These are phyloP conservation scores for Neolamprologus toae DNA, from an alignment of 2,113 vertebrate species.

Conservation along the genomic window DNA sequence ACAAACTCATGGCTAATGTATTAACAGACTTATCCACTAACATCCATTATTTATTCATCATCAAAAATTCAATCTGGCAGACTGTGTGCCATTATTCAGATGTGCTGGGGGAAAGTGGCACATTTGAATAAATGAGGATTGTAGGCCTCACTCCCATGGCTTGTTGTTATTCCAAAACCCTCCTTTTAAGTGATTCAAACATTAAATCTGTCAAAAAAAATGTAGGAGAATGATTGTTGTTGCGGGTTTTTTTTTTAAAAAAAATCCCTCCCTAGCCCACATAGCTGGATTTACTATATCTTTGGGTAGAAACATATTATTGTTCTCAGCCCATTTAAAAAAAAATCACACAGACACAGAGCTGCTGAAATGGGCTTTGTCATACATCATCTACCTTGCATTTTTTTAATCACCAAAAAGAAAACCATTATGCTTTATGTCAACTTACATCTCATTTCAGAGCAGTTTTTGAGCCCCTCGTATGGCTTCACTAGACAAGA, in stretches of 20 bases:
- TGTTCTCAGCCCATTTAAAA: not conserved
- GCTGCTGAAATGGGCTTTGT: not conserved
- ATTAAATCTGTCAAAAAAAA: constrained; percentile 40
- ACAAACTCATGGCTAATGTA: constrained; percentile 61
- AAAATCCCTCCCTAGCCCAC: not conserved
- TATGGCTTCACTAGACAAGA: not conserved
- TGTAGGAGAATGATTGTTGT: constrained; percentile 4
- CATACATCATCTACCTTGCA: not conserved
- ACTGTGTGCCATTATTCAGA: constrained; percentile 55
- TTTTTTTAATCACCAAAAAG: constrained; percentile 2
- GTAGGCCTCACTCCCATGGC: constrained; percentile 23
- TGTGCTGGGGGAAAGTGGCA: constrained; percentile 37
- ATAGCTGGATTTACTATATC: not conserved
- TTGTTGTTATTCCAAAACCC: constrained; percentile 41
- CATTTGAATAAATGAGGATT: constrained; percentile 62
- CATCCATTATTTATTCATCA: constrained; percentile 63
- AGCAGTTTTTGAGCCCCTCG: not conserved
- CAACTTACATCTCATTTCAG: not conserved
- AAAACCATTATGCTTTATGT: not conserved
- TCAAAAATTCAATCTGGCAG: constrained; percentile 60
- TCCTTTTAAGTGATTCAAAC: constrained; percentile 49
- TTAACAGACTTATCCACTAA: constrained; percentile 54
- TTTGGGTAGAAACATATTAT: not conserved
- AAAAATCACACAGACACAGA: not conserved
- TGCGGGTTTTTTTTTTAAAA: rapidly evolving